Evolutionary conservation across 2,888 invertebrate genomes (phyloP), one percentile per base, ranked within the genome.

Genomic region (Chymomyza fuscimana): DNA sequence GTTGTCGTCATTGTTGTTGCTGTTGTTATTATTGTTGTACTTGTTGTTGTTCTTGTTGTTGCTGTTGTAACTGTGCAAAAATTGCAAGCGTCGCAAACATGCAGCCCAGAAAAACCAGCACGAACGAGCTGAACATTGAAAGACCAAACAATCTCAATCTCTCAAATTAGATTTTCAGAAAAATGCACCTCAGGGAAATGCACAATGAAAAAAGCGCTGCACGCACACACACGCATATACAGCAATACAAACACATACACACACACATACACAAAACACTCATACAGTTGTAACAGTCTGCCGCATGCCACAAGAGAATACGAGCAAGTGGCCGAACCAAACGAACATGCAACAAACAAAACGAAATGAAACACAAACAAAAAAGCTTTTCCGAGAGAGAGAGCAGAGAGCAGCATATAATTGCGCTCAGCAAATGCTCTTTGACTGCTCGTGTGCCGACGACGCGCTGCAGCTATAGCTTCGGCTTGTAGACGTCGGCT

Each of bases 101-200:
- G n/a, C 54, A 62, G 51, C 51, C 29, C 58, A 58, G 58, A 29
- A 29, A 60, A 32, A 32, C 32, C 60, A 77, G 85, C 85, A 81
- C 80, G 80, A 80, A 70, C 74, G 74, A 80, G 77, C 81, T 58
- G 60, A 63, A 77, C 77, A 84, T 84, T 85, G 84, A 87, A 87
- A 85, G 87, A 87, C 85, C 85, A 85, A 85, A 85, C 85, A 85
- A 85, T 85, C 87, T 85, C 85, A 90, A 87, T 89, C 89, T 88
- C 87, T 88, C 88, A 89, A 90, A 90, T 90, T 89, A 89, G 90
- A 90, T 89, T 89, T 90, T 89, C 82, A 83, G 88, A 87, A 89
- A 89, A 89, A 90, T 90, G 90, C 90, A 90, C 89, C 89, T 87
- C 83, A 87, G 89, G 89, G 90, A 90, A 89, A 89, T 90, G 87